Percentiles rank a stretch among this genome's conserved stretches.
These are phyloP conservation scores for Miniopterus natalensis DNA, from an alignment of 2,113 vertebrate genomes.

Conservation along the genomic window DNA sequence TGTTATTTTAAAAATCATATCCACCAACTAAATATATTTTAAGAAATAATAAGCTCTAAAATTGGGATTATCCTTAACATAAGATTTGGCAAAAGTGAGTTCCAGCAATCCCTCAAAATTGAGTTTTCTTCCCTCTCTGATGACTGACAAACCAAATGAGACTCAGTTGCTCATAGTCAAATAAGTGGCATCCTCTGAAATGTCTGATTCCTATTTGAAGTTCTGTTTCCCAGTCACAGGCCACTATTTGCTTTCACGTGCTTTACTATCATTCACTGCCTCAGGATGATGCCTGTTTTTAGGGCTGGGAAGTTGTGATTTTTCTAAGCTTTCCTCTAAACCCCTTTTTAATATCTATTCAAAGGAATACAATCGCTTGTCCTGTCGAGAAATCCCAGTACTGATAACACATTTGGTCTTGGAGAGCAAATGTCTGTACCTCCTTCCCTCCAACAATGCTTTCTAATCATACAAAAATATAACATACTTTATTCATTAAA, in stretches of 20 bases:
- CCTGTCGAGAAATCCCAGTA: background rate
- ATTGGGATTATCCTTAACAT: background rate
- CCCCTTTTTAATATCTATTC: background rate
- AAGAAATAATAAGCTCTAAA: background rate
- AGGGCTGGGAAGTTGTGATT: background rate
- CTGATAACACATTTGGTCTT: background rate
- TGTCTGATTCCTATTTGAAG: background rate
- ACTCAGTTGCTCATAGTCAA: background rate
- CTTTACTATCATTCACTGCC: background rate
- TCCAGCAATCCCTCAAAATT: background rate
- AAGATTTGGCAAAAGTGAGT: background rate
- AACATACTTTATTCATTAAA: background rate
- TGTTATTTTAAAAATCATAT: background rate
- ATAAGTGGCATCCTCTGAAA: background rate
- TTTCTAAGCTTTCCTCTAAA: background rate
- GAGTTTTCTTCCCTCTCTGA: background rate
- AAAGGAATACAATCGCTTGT: background rate
- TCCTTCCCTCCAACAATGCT: too few species aligned
- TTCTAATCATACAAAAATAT: background rate
- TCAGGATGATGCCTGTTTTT: background rate
- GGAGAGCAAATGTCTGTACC: background rate
- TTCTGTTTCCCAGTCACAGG: background rate
- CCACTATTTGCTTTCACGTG: background rate
- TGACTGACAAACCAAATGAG: conserved; percentile 21
- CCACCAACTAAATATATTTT: background rate